phyloP scores from a whole-genome alignment of 2,797 vertebrate species.

The Siniperca scherzeri region DNA sequence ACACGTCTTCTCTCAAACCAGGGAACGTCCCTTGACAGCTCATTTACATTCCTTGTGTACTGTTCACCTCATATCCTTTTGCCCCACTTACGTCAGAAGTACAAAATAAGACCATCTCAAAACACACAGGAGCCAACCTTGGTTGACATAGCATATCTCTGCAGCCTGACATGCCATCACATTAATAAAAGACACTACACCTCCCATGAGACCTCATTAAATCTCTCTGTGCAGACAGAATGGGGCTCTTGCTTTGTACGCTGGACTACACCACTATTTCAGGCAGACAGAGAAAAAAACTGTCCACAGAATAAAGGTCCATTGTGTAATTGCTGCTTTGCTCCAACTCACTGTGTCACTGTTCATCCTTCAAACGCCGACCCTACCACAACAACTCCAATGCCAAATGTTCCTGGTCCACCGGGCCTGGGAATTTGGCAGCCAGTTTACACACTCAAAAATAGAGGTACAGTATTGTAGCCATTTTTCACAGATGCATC shows the following conservation, averaged over 20 bases:
- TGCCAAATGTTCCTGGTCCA: conserved; percentile 60
- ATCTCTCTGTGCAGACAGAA: conserved; percentile 57
- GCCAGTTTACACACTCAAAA: conserved; percentile 36
- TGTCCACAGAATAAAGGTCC: conserved; percentile 57
- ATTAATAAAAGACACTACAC: conserved; percentile 65
- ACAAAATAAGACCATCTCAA: conserved; percentile 26
- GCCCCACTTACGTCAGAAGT: conserved; percentile 36
- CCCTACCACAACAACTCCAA: conserved; percentile 46
- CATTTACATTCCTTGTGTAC: conserved; percentile 15
- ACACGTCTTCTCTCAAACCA: background rate
- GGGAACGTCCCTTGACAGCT: conserved; percentile 13
- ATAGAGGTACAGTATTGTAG: conserved; percentile 21
- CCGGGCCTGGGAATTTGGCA: conserved; percentile 72
- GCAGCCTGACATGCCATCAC: conserved; percentile 55
- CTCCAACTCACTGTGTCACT: conserved; percentile 63
- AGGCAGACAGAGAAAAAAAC: conserved; percentile 19
- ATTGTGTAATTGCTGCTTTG: conserved; percentile 60
- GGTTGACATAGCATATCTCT: conserved; percentile 54
- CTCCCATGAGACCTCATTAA: conserved; percentile 75
- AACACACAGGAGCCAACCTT: conserved; percentile 44
- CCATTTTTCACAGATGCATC: background rate
- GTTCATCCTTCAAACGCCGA: conserved; percentile 62
- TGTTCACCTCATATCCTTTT: conserved; percentile 18
- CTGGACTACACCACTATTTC: conserved; percentile 40
- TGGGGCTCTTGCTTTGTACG: conserved; percentile 45